Base-by-base conservation (phyloP, 2,888 invertebrate genomes). In the Chrysodeixis includens region DNA sequence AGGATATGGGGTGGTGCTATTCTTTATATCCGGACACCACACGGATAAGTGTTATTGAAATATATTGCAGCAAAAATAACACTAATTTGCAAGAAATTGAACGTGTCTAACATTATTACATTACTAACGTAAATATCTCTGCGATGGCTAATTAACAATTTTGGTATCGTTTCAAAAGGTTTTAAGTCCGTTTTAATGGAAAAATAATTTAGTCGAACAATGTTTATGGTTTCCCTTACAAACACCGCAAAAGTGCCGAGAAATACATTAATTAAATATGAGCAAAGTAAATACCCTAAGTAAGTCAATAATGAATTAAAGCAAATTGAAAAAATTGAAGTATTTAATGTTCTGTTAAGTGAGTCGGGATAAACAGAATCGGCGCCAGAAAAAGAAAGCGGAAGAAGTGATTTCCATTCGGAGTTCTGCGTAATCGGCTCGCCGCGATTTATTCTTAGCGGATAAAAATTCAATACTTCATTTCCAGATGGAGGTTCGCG, bases 401-500 rank as follows among this genome's bases (percentile, higher is more conserved):
- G 56, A 66, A 30, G 63, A 69, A 65, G 62, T 71, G 64, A 74
- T 71, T 80, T 68, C 64, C 69, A 72, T 76, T 72, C 69, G 69
- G 61, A 80, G 73, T 71, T 79, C 72, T 71, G 69, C 77, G 66
- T 84, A 84, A 86, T 86, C 86, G 83, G 77, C 73, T 82, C 74
- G 66, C 73, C 55, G 52, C 79, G 81, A 82, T 84, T 86, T 81
- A 80, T 82, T 84, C 71, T 72, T 71, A 78, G 74, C 72, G 78
- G 76, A 78, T 78, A 74, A 81, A 75, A 81, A 81, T 80, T 82
- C 78, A 84, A 82, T 81, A 78, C 78, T 77, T 83, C 79, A 82
- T 84, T 83, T 82, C 79, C 78, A 64, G 63, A 65, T 51, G 67
- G 59, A 53, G 51, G 58, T 54, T 65, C 54, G 61, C n/a, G 55